These are phyloP conservation scores for Dastarcus helophoroides DNA, from an alignment of 2,888 invertebrate genomes.

Conservation along the genomic window DNA sequence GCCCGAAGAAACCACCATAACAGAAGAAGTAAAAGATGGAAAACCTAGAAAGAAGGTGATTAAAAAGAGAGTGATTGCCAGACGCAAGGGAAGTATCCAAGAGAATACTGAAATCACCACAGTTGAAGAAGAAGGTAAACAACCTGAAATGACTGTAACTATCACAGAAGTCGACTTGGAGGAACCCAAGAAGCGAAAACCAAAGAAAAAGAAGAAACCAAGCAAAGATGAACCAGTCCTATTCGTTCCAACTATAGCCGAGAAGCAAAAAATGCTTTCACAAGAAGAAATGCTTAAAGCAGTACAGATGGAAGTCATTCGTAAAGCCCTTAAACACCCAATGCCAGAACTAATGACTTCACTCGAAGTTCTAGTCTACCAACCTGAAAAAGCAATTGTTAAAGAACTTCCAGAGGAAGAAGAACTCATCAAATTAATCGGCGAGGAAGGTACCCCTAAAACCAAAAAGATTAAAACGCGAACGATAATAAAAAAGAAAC, in stretches of 20 bases:
- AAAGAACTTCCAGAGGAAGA: slow-evolving; percentile 5
- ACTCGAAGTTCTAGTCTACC: slow-evolving; percentile 20
- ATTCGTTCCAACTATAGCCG: slow-evolving; percentile 28
- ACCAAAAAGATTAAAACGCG: slow-evolving; percentile 25
- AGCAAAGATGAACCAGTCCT: slow-evolving; percentile 27
- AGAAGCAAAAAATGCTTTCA: slow-evolving; percentile 24
- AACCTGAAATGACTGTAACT: slow-evolving; percentile 34
- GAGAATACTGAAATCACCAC: slow-evolving; percentile 37
- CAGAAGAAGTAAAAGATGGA: slow-evolving; percentile 22
- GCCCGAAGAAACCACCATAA: slow-evolving; percentile 22
- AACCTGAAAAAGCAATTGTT: neutral
- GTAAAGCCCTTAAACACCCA: slow-evolving; percentile 25
- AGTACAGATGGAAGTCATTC: slow-evolving; percentile 27
- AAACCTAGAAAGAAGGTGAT: slow-evolving; percentile 22
- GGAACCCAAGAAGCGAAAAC: slow-evolving; percentile 23
- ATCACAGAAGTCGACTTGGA: slow-evolving; percentile 17
- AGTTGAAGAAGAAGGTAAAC: slow-evolving; percentile 38
- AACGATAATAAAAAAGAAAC: slow-evolving; percentile 31
- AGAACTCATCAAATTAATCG: slow-evolving; percentile 12
- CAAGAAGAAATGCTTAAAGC: slow-evolving; percentile 26
- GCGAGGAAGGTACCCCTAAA: slow-evolving; percentile 22
- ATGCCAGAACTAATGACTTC: slow-evolving; percentile 23
- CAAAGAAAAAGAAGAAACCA: slow-evolving; percentile 21
- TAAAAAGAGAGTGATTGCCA: slow-evolving; percentile 30
- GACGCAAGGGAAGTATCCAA: slow-evolving; percentile 26